phyloP scores from a whole-genome alignment of 2,797 vertebrate genomes.

The Danio tinwini region DNA sequence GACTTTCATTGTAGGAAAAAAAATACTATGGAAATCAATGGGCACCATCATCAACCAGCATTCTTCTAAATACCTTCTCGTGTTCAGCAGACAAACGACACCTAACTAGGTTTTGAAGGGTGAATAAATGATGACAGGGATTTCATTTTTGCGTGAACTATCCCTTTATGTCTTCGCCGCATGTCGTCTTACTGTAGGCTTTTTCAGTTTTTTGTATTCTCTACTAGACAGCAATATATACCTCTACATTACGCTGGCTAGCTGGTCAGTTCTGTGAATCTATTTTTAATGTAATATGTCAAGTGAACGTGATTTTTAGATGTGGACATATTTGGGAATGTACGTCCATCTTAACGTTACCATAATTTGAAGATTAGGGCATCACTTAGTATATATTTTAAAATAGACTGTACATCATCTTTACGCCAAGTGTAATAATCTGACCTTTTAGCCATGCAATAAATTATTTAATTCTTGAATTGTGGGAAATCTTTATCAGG shows the following conservation, averaged over 20 bases:
- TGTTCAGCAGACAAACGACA: too few species aligned
- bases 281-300: not conserved
- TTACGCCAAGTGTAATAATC: conserved; percentile 7
- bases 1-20: too few species aligned
- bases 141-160: too few species aligned
- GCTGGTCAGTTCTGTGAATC: not conserved
- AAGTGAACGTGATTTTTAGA: conserved; percentile 7
- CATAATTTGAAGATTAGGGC: not conserved
- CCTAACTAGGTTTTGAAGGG: too few species aligned
- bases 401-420: not conserved
- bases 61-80: too few species aligned
- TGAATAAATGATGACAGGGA: too few species aligned
- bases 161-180: not conserved
- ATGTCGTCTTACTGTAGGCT: not conserved
- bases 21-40: too few species aligned
- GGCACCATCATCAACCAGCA: too few species aligned
- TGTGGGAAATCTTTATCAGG: not conserved
- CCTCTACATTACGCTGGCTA: not conserved
- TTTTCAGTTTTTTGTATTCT: not conserved
- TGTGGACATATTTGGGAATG: not conserved
- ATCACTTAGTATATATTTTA: not conserved
- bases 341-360: not conserved
- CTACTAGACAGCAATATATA: not conserved
- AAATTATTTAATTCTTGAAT: not conserved
- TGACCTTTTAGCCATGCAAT: not conserved